Evolutionary conservation across 2,888 invertebrate species (phyloP).

Genomic region (Mactromeris polynyma): DNA sequence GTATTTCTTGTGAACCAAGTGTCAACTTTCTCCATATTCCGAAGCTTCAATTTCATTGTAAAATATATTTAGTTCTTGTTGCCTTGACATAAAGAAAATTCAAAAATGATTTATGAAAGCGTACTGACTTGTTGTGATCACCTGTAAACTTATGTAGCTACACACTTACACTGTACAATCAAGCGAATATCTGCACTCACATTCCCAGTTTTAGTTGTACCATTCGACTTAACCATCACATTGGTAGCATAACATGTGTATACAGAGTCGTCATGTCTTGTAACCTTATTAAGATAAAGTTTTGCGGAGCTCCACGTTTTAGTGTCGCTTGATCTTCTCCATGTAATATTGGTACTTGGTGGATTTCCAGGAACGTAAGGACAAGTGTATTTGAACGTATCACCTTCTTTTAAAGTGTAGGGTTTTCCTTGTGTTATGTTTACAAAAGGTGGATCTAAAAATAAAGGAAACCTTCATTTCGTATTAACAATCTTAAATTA

Average conservation of each 20-base stretch:
- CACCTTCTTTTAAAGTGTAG: neutral
- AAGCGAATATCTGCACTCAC: neutral
- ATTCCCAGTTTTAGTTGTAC: neutral
- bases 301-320: neutral
- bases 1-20: too few relatives aligned
- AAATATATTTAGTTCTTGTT: too few relatives aligned
- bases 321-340: neutral
- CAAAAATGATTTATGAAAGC: too few relatives aligned
- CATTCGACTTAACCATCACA: neutral
- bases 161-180: neutral
- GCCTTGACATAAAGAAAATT: too few relatives aligned
- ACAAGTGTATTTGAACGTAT: neutral
- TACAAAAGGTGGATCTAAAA: neutral
- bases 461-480: too few relatives aligned
- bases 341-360: neutral
- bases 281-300: neutral
- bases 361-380: neutral
- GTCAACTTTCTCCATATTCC: too few relatives aligned
- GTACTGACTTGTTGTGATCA: too few relatives aligned
- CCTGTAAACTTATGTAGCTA: too few relatives aligned
- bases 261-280: neutral
- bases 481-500: too few relatives aligned
- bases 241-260: neutral
- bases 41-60: too few relatives aligned
- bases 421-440: neutral